Evolutionary conservation across 2,888 invertebrate species (phyloP).

Genomic region (Thereva nobilitata): DNA sequence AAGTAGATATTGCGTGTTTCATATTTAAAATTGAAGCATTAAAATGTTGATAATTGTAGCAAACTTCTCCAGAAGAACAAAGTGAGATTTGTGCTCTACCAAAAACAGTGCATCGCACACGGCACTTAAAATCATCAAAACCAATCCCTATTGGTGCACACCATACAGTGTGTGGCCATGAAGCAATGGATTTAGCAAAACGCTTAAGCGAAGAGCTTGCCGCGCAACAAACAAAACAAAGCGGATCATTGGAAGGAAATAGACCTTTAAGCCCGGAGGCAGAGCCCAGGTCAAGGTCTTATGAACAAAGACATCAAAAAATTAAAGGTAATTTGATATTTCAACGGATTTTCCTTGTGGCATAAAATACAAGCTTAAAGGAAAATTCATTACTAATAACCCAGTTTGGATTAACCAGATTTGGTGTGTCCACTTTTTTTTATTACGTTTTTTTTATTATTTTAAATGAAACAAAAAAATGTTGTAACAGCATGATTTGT

Average conservation of each 20-base stretch:
- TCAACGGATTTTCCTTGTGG: neutral
- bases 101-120: conserved; percentile 53
- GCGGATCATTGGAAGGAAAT: conserved; percentile 50
- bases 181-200: conserved; percentile 76
- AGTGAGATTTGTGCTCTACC: conserved; percentile 47
- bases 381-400: conserved; percentile 18
- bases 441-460: conserved; percentile 19
- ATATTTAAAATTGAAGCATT: neutral
- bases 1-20: conserved; percentile 44
- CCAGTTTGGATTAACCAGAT: conserved; percentile 27
- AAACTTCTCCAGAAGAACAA: conserved; percentile 45
- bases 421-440: conserved; percentile 15
- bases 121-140: conserved; percentile 66
- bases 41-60: neutral
- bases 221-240: conserved; percentile 51
- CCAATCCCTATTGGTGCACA: conserved; percentile 72
- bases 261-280: conserved; percentile 61
- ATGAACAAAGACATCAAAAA: conserved; percentile 63
- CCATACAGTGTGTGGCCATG: conserved; percentile 80
- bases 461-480: neutral
- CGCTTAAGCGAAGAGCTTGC: conserved; percentile 68
- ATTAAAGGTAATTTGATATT: conserved; percentile 48
- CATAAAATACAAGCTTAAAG: neutral
- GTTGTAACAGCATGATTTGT: conserved; percentile 25
- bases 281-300: conserved; percentile 70